Base-by-base conservation (phyloP, 2,113 vertebrate genomes). In the Xiphophorus hellerii region DNA sequence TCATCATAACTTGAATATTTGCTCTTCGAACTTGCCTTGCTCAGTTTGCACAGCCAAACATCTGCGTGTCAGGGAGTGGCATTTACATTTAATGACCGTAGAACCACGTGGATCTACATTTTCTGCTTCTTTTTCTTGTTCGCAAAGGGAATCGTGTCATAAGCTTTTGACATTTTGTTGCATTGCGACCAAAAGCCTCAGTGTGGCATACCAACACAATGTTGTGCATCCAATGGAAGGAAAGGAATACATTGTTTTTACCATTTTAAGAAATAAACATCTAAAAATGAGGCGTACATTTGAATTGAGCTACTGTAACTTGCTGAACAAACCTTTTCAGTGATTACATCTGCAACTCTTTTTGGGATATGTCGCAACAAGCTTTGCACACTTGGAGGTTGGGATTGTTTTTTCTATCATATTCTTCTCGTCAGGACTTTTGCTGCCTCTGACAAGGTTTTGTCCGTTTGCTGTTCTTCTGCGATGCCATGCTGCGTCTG, bases 1-100 rank as follows among this genome's bases (percentile, higher is more conserved):
- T 79, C 66, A 76, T 60, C 48, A 42, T 60, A 63, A 62, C 27
- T 64, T 42, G 29, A 37, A 70, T 44, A 70, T 66, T 60, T 70
- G 35, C 48, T 60, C 33, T 74, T 37, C 31, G 14, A 27, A 20
- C 5, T 20, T 3, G 14, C 30, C 33, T n/a, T 6, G 15, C 62
- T 2, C 30, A 73, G 54, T 6, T 6, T 4, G 58, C 63, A 60
- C 70, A 63, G 39, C 28, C 33, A 58, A 9, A 2, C 22, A 11
- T 12, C 14, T 27, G 62, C 44, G 17, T 13, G 39, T 51, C 1
- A 82, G 79, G 37, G 73, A 28, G 69, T n/a, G 15, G 9, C 35
- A 20, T 62, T 69, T 39, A 37, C 48, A 33, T 69, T 44, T 15
- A 31, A 10, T 4, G 3, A 29, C 33, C 60, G 28, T 30, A 29